phyloP scores from a whole-genome alignment of 2,113 vertebrate genomes.

The Urocolius indicus region DNA sequence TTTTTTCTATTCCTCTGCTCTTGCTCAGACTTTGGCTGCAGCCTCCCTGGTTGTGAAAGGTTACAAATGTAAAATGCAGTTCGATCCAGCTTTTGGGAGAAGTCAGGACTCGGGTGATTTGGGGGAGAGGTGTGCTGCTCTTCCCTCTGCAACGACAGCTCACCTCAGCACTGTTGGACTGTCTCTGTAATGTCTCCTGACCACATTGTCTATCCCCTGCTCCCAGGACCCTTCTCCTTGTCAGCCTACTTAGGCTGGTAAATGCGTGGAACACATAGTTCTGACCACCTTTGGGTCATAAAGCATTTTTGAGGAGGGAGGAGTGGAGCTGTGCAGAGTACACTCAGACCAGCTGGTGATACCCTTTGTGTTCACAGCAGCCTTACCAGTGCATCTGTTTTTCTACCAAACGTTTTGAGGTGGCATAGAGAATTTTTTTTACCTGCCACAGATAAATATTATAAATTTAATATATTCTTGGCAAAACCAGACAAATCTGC shows the following conservation, averaged over 20 bases:
- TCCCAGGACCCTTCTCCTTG: neutral
- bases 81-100: neutral
- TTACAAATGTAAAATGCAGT: neutral
- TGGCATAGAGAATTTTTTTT: neutral
- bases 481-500: constrained; percentile 42
- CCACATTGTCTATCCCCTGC: neutral
- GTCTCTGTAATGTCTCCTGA: neutral
- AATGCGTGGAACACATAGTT: neutral
- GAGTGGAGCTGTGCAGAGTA: neutral
- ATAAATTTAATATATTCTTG: constrained; percentile 43
- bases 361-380: constrained; percentile 12
- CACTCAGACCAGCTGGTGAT: neutral
- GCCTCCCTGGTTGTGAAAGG: neutral
- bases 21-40: neutral
- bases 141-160: neutral
- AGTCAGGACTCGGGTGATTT: neutral
- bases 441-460: constrained; percentile 35
- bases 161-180: neutral
- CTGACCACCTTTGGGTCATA: neutral
- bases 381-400: constrained; percentile 25
- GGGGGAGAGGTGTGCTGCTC: neutral
- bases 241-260: neutral
- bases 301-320: neutral
- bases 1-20: neutral
- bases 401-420: constrained; percentile 41